Base-by-base conservation (phyloP, 2,888 invertebrate species). In the Rhagophthalmus giganteus region DNA sequence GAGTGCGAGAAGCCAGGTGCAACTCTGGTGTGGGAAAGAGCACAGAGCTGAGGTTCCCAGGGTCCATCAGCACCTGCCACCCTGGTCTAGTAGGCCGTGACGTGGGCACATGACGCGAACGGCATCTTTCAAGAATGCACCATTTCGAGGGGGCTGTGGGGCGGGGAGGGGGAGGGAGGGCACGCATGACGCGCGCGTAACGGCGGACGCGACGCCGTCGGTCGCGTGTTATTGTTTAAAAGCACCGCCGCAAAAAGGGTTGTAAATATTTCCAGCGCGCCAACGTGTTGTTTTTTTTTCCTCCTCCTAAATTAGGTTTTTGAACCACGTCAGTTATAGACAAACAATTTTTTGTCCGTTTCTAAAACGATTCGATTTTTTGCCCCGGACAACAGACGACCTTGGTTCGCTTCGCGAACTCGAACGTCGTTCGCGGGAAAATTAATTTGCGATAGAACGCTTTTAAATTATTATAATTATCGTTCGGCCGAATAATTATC, bases 21-120 rank as follows among this genome's bases (percentile, higher is more conserved):
- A 59, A 50, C 46, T 61, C 57, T 60, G 63, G 63, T 62, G 63
- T 64, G 64, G 65, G 64, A 64, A 65, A 61, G 56, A 54, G 48
- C 53, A 54, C 52, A 44, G 56, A 54, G 58, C 58, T 42, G 58
- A 56, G 62, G 64, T 62, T 63, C 65, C 65, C 64, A 64, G 65
- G 63, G 60, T 61, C 61, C 58, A 52, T 57, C 51, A 59, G 63
- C 63, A 65, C 64, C 64, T 63, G 65, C 61, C 60, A 55, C 56
- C 55, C 57, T 52, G 48, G 47, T 47, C 48, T 49, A 49, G 45
- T 49, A 49, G 31, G 49, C 40, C 49, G 49, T 49, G 54, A 56
- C 55, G 57, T 55, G 38, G 46, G 35, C 51, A 44, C 48, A 52
- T 55, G 47, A 48, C 55, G 52, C 52, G 52, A 55, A 56, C 49